A percentile compares a stretch with the other conserved stretches of the same genome.
These are phyloP conservation scores for Ictalurus punctatus DNA, from an alignment of 2,113 vertebrate genomes.

Conservation along the genomic window DNA sequence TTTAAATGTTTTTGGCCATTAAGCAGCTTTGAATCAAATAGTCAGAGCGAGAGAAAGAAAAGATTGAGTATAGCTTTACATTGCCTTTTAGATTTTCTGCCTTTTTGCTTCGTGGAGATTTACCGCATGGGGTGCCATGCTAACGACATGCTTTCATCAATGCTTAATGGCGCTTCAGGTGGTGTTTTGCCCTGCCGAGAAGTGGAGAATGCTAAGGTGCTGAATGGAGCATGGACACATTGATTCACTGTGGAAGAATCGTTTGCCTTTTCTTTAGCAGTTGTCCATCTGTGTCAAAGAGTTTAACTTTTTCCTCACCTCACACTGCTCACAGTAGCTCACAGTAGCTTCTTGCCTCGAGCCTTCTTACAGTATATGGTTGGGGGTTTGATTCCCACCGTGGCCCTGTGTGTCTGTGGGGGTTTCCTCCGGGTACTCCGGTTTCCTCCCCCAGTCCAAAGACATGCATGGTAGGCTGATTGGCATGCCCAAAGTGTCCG, in stretches of 20 bases:
- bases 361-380: too few relatives aligned
- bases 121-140: slow-evolving; percentile 13
- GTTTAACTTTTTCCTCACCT: neutral
- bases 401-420: too few relatives aligned
- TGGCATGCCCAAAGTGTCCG: too few relatives aligned
- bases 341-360: neutral
- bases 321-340: neutral
- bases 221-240: slow-evolving; percentile 4
- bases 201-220: neutral
- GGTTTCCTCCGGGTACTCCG: too few relatives aligned
- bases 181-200: slow-evolving; percentile 8
- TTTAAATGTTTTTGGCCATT: slow-evolving; percentile 8
- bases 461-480: too few relatives aligned
- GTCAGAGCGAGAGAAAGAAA: neutral
- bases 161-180: slow-evolving; percentile 28
- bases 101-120: neutral
- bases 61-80: neutral
- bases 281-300: neutral
- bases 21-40: neutral
- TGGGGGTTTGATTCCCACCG: too few relatives aligned
- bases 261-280: neutral
- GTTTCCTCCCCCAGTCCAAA: too few relatives aligned
- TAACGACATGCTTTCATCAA: neutral
- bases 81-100: slow-evolving; percentile 3
- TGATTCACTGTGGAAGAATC: slow-evolving; percentile 4